Evolutionary conservation across 2,797 vertebrate species (phyloP), one percentile per base, ranked within the genome.

Genomic region (Cercopithecus neglectus): DNA sequence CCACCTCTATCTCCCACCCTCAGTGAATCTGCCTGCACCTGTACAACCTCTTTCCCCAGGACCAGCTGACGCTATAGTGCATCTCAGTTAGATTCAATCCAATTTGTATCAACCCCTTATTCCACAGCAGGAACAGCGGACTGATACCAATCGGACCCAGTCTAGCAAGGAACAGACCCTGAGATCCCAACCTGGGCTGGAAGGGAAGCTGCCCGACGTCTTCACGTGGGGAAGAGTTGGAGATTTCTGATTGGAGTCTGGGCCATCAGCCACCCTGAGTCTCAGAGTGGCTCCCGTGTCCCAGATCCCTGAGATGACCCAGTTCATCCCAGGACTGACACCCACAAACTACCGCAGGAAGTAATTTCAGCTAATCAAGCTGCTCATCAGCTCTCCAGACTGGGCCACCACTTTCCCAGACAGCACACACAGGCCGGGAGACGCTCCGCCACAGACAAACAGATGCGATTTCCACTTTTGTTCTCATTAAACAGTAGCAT

Each of bases 351-450:
- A 85, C 46, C 0, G 4, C 97, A 97, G 97, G 97, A 98, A 98
- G 97, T 89, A 97, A 98, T 98, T 97, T 98, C 82, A 95, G 92
- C 97, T 98, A 85, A 98, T 98, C 96, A 97, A 91, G 97, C 87
- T 21, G 0, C 94, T 97, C 95, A 88, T 96, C 97, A 96, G 78
- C 95, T 94, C 92, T 57, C 85, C 92, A 82, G 96, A 94, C 96
- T 39, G 94, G 96, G 91, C 96, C 84, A 89, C 94, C n/a, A 33
- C 96, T 85, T 82, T 72, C 53, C 85, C 96, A 98, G 98, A 98
- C 97, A 96, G 96, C 96, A 94, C 84, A 89, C 74, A 81, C 53
- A 33, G 93, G 90, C 96, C 72, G 48, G 80, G 97, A 94, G 98
- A 70, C 4, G 53, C 72, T 33, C 26, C 11, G 19, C 19, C 5